A percentile compares a stretch with the other conserved stretches of the same genome.
Evolutionary conservation across 2,888 invertebrate species (phyloP).

Genomic region (Rambutsinella grinnellia): DNA sequence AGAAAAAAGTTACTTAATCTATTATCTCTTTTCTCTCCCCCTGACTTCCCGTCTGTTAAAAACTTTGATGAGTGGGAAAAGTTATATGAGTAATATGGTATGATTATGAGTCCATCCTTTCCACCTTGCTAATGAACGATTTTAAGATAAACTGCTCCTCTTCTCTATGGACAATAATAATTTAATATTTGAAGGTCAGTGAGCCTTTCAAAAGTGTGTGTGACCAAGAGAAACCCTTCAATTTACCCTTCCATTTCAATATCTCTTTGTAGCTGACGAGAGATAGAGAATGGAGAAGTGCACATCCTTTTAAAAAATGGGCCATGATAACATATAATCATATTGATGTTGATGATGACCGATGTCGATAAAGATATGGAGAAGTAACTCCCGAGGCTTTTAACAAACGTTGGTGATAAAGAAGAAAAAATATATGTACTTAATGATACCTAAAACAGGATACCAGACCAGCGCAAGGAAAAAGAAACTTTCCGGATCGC

Average conservation of each 20-base stretch:
- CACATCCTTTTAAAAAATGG: not conserved
- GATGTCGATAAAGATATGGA: not conserved
- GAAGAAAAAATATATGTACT: too few species aligned
- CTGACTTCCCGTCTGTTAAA: slow-evolving; percentile 40
- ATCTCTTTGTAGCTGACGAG: not conserved
- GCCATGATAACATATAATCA: not conserved
- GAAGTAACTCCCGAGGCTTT: too few species aligned
- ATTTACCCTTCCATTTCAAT: slow-evolving; percentile 8
- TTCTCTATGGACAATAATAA: slow-evolving; percentile 23
- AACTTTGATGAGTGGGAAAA: slow-evolving; percentile 28
- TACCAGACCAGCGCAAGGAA: too few species aligned
- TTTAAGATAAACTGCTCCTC: slow-evolving; percentile 37
- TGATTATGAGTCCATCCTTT: not conserved
- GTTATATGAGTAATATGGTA: not conserved
- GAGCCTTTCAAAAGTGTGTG: slow-evolving; percentile 36
- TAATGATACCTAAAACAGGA: too few species aligned
- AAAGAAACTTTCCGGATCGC: slow-evolving; percentile 47
- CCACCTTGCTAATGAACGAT: not conserved
- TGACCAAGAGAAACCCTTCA: slow-evolving; percentile 36
- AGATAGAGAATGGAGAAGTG: slow-evolving; percentile 26
- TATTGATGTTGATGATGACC: not conserved
- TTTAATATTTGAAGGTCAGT: slow-evolving; percentile 55
- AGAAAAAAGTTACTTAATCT: slow-evolving; percentile 45
- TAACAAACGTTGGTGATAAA: too few species aligned
- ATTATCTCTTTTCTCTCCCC: slow-evolving; percentile 44